Evolutionary conservation across 1,140 invertebrate species (phyloP).

Genomic region (Arctopsyche grandis): DNA sequence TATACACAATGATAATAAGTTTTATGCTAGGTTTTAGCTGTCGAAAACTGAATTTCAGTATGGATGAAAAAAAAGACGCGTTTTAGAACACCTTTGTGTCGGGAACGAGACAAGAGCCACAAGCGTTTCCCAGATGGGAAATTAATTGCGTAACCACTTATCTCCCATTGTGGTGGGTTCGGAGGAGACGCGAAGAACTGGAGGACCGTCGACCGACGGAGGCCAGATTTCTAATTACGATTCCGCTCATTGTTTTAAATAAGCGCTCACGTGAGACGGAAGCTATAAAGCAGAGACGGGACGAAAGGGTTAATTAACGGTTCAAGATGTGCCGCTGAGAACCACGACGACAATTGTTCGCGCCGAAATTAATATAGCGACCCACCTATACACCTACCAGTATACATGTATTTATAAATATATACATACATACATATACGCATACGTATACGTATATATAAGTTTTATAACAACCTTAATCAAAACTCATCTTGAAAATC

Average conservation of each 20-base stretch:
- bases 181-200: conserved; percentile 1
- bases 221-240: conserved; percentile 53
- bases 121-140: conserved; percentile 35
- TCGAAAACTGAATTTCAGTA: background rate
- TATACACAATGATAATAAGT: background rate
- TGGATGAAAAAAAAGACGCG: background rate
- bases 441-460: background rate
- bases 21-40: background rate
- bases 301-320: conserved; percentile 49
- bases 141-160: conserved; percentile 51
- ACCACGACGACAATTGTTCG: conserved; percentile 8
- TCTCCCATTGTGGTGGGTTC: conserved; percentile 39
- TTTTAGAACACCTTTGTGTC: background rate
- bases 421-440: too few relatives aligned
- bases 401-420: background rate
- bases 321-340: conserved; percentile 8
- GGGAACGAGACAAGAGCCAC: background rate
- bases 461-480: too few relatives aligned
- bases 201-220: background rate
- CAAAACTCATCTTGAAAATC: too few relatives aligned
- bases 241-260: conserved; percentile 54
- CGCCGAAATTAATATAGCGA: conserved; percentile 3
- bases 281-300: conserved; percentile 35
- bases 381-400: background rate
- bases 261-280: conserved; percentile 51